Conservation (phyloP, 2,797 vertebrate genomes). For the Lepus townsendii region DNA sequence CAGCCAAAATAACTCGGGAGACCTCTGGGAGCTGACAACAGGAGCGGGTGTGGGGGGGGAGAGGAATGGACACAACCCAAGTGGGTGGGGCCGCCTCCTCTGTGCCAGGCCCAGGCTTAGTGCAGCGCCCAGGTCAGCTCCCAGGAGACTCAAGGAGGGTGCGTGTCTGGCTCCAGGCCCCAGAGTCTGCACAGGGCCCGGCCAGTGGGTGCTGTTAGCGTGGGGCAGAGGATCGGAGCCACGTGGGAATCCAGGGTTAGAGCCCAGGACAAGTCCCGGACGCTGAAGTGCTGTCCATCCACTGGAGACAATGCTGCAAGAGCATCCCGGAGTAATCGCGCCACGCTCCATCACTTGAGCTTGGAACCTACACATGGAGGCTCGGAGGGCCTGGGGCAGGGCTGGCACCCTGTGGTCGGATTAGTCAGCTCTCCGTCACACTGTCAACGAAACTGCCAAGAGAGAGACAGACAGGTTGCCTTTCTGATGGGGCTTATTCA, state of each 20-base stretch:
- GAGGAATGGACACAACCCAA: neutral
- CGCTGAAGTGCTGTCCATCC: neutral
- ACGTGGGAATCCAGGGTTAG: neutral
- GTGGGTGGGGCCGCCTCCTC: neutral
- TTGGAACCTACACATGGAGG: neutral
- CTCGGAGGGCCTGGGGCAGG: neutral
- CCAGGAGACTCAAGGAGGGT: neutral
- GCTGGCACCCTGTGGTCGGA: neutral
- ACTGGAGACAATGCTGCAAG: neutral
- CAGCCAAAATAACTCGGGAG: conserved; percentile 15
- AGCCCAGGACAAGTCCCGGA: too few relatives aligned
- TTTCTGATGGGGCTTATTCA: too few relatives aligned
- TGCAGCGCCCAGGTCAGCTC: neutral
- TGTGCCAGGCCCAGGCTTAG: neutral
- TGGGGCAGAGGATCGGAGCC: fast-evolving
- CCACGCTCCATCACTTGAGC: neutral
- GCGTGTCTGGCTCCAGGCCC: neutral
- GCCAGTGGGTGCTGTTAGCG: fast-evolving
- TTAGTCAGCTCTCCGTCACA: too few relatives aligned
- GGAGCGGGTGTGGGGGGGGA: neutral
- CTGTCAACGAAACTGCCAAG: too few relatives aligned
- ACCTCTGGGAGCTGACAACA: neutral
- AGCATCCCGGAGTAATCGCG: neutral
- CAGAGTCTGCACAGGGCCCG: neutral
- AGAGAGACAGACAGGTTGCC: too few relatives aligned